Base-by-base conservation (phyloP, 2,888 invertebrate species). In the Cerastoderma edule region DNA sequence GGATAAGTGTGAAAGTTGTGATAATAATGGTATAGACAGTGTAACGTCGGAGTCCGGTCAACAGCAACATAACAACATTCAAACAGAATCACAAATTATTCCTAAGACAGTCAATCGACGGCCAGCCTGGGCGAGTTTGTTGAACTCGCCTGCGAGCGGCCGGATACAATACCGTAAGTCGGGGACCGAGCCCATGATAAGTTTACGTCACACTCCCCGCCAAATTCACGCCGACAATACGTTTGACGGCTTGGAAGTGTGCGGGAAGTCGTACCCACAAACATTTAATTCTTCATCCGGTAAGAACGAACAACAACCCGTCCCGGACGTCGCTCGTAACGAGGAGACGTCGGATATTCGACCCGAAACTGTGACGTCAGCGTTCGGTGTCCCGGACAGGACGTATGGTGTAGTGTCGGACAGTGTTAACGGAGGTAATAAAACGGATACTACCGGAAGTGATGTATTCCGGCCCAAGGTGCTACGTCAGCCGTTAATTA, bases 91-190 rank as follows among this genome's bases (percentile, higher is more conserved):
- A 33, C 57, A 57, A 33, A 57, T 57, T 33, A 33, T 57, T 33
- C 57, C 57, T 35, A 65, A 65, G 30, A 46, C 27, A 46, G 28
- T 19, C 16, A 44, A 22, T 0, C 56, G 66, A 33, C 65, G 75
- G 19, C 68, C 75, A 0, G 66, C 66, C 1, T 68, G 72, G 60
- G 35, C 66, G 6, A 46, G 60, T 16, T 65, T 66, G 30, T 53
- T 67, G 22, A 60, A 63, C 35, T 63, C 68, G 8, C 64, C 72
- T 4, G 68, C 75, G n/a, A 75, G 75, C 19, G 75, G 72, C 10
- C 53, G 74, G 0, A 79, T 81, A 27, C 78, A 79, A 66, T 82
- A 82, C 48, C 68, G 78, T 60, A 82, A 82, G 46, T 79, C 82
- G 5, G 72, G 65, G 3, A 82, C 78, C 57, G 82, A 82, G 44